A percentile compares a stretch with the other conserved stretches of the same genome.
Evolutionary conservation across 2,797 vertebrate genomes (phyloP).

Genomic region (Fundulus diaphanus): DNA sequence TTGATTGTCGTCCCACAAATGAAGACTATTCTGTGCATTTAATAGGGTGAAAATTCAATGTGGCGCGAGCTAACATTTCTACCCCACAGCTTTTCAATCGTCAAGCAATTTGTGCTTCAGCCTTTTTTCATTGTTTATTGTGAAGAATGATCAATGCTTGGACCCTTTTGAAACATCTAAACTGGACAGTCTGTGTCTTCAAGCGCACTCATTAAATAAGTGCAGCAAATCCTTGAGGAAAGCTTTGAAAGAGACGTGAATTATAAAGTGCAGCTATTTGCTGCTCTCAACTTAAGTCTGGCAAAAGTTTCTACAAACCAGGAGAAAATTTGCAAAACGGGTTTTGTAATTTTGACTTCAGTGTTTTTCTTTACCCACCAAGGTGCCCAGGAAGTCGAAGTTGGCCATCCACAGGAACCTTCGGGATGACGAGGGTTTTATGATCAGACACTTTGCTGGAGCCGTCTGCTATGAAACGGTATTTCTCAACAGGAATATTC

Average conservation of each 20-base stretch:
- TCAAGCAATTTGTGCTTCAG: conserved; percentile 22
- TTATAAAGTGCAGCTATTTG: background rate
- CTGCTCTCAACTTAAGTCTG: background rate
- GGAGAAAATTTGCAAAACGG: background rate
- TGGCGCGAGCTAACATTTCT: conserved; percentile 17
- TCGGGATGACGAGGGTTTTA: conserved; percentile 97
- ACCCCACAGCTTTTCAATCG: background rate
- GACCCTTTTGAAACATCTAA: background rate
- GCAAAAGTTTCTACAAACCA: background rate
- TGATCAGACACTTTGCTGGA: conserved; percentile 96
- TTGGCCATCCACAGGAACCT: conserved; percentile 93
- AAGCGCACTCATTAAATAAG: conserved; percentile 6
- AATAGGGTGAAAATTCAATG: conserved; percentile 20
- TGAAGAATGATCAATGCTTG: conserved; percentile 7
- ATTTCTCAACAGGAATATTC: conserved; percentile 23
- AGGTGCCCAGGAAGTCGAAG: conserved; percentile 98
- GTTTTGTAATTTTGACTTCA: background rate
- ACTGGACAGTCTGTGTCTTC: background rate
- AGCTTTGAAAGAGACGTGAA: background rate
- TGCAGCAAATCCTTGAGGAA: background rate
- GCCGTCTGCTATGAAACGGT: conserved; percentile 99
- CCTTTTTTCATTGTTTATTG: background rate
- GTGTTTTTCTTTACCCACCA: conserved; percentile 30
- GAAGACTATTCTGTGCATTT: conserved; percentile 25
- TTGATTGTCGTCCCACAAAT: conserved; percentile 33